Conservation (phyloP, 2,113 vertebrate genomes). For the Petromus typicus region DNA sequence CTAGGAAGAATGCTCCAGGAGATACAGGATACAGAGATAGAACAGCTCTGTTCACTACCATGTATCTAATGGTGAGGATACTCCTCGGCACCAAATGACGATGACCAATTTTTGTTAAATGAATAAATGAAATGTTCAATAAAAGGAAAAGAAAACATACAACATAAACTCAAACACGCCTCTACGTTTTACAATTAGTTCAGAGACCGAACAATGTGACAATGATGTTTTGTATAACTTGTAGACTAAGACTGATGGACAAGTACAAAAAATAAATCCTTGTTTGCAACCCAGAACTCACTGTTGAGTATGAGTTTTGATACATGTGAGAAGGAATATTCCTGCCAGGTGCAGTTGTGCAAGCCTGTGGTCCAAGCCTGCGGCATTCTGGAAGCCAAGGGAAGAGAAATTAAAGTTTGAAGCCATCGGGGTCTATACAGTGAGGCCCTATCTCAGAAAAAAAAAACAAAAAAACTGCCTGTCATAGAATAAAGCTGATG, state of each 20-base stretch:
- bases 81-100: background rate
- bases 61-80: background rate
- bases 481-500: background rate
- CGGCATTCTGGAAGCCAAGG: background rate
- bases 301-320: background rate
- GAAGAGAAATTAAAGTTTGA: background rate
- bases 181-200: conserved; percentile 20
- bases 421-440: background rate
- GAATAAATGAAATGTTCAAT: background rate
- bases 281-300: background rate
- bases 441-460: background rate
- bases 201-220: background rate
- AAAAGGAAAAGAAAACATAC: background rate
- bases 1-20: background rate
- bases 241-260: too few species aligned
- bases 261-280: background rate
- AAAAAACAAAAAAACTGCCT: background rate
- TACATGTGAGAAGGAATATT: too few species aligned
- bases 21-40: background rate
- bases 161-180: conserved; percentile 13
- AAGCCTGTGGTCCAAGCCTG: too few species aligned
- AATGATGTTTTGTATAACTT: too few species aligned
- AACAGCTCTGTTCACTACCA: background rate
- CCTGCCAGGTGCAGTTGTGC: too few species aligned
- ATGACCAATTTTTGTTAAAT: background rate